Evolutionary conservation across 2,797 vertebrate genomes (phyloP), one percentile per base, ranked within the genome.

Genomic region (Cynopterus sphinx): DNA sequence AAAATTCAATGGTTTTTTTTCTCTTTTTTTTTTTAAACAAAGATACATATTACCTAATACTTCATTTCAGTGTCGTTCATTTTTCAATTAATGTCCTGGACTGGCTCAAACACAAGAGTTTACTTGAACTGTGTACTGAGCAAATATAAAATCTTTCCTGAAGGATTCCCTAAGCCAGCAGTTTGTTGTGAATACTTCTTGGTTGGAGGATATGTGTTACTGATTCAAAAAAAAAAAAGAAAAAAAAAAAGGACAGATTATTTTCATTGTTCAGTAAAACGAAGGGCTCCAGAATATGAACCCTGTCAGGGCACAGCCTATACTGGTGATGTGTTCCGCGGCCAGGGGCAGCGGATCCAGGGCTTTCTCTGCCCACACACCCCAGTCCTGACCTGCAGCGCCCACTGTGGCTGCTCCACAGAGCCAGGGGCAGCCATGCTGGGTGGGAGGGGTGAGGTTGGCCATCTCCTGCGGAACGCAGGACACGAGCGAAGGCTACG

Each of bases 21-120:
- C 7, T 90, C 73, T 78, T 79, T 98, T 59, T 12, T 78, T 78
- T 79, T 98, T 98, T 83, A 91, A 98, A 98, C 96, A 98, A 98
- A 98, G 88, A 88, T 95, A 59, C 97, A 82, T 95, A 91, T 85
- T 97, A 87, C 96, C 61, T 82, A 26, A 87, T 95, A 93, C 96
- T 97, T 98, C 91, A 93, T 97, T 96, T 96, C 77, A 81, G 93
- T 97, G 31, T 96, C 95, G 74, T 73, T 78, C 96, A 91, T 96
- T 97, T 70, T 82, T 96, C 41, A 63, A 89, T 79, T 94, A 0
- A 87, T 94, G 83, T 97, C 22, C 89, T 39, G 95, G 59, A 74
- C 84, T 93, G 95, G 68, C 93, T 75, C 91, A 84, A 78, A 90
- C 59, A 96, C 77, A 98, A 98, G 91, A 36, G n/a, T 95, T 94